These are phyloP conservation scores for Chalcis sispes DNA, from an alignment of 2,888 invertebrate species.

Conservation along the genomic window DNA sequence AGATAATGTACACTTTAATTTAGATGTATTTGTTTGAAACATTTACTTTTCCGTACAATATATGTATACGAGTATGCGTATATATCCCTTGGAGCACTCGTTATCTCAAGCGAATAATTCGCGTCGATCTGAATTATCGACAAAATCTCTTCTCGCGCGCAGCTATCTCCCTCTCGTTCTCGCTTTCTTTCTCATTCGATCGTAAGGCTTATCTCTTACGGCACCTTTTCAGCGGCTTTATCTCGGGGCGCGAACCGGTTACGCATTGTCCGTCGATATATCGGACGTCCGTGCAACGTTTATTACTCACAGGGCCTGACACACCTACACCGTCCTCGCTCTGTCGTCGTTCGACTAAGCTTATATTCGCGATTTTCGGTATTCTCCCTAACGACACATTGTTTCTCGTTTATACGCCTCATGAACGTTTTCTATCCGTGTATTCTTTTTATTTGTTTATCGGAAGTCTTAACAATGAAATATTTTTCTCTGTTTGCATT, in stretches of 20 bases:
- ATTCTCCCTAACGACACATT: slow-evolving; percentile 35
- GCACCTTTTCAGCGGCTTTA: slow-evolving; percentile 49
- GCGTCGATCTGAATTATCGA: slow-evolving; percentile 45
- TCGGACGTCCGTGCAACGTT: slow-evolving; percentile 54
- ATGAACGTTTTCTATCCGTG: not conserved
- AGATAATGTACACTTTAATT: too few species aligned
- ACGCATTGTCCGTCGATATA: slow-evolving; percentile 54
- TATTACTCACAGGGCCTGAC: slow-evolving; percentile 31
- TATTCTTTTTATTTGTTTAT: not conserved
- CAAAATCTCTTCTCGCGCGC: slow-evolving; percentile 14
- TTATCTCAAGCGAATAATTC: slow-evolving; percentile 41
- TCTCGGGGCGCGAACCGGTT: slow-evolving; percentile 47
- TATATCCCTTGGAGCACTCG: not conserved
- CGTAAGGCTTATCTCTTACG: slow-evolving; percentile 47
- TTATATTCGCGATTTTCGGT: slow-evolving; percentile 27
- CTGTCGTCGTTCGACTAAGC: too few species aligned
- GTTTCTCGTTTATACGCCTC: slow-evolving; percentile 14
- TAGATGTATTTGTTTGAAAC: too few species aligned
- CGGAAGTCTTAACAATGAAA: too few species aligned
- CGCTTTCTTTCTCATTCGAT: not conserved
- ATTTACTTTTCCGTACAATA: too few species aligned
- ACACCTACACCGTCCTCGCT: slow-evolving; percentile 36
- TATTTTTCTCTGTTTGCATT: too few species aligned
- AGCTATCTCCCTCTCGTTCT: too few species aligned
- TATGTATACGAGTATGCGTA: not conserved